These are phyloP conservation scores for Candidula unifasciata DNA, from an alignment of 2,888 invertebrate genomes.

Conservation along the genomic window DNA sequence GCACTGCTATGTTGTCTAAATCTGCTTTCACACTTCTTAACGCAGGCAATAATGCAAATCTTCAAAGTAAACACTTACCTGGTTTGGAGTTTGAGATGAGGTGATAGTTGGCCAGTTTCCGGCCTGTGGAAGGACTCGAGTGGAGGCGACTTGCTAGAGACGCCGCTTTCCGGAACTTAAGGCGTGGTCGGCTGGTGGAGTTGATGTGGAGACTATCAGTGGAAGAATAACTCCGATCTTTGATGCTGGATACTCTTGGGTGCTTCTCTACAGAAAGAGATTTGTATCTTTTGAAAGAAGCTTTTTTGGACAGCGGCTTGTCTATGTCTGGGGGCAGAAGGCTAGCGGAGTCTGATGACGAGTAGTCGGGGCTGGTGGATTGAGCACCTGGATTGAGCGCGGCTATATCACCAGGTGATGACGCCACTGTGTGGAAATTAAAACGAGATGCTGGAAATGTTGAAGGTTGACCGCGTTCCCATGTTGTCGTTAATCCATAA, in stretches of 20 bases:
- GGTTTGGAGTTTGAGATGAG: constrained; percentile 74
- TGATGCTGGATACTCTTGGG: constrained; percentile 69
- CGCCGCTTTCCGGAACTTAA: constrained; percentile 73
- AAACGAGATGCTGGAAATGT: constrained; percentile 40
- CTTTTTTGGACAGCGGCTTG: constrained; percentile 47
- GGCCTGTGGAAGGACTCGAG: constrained; percentile 75
- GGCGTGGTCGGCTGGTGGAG: constrained; percentile 68
- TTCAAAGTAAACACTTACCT: constrained; percentile 66
- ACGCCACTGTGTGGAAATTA: constrained; percentile 42
- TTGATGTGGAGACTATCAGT: constrained; percentile 72
- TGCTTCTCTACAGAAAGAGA: constrained; percentile 71
- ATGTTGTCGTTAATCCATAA: constrained; percentile 68
- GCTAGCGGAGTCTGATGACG: constrained; percentile 43
- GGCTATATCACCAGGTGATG: constrained; percentile 34
- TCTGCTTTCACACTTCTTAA: too few relatives aligned
- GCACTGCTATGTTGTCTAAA: too few relatives aligned
- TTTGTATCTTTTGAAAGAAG: constrained; percentile 70
- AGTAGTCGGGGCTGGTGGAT: constrained; percentile 36
- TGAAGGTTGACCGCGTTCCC: constrained; percentile 66
- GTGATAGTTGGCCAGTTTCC: constrained; percentile 75
- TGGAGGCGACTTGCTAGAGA: constrained; percentile 73
- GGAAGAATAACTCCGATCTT: constrained; percentile 72
- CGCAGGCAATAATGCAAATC: too few relatives aligned
- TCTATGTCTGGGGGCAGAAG: constrained; percentile 39
- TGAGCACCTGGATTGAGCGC: constrained; percentile 15